Evolutionary conservation across 2,113 vertebrate species (phyloP).

Genomic region (Stercorarius parasiticus): DNA sequence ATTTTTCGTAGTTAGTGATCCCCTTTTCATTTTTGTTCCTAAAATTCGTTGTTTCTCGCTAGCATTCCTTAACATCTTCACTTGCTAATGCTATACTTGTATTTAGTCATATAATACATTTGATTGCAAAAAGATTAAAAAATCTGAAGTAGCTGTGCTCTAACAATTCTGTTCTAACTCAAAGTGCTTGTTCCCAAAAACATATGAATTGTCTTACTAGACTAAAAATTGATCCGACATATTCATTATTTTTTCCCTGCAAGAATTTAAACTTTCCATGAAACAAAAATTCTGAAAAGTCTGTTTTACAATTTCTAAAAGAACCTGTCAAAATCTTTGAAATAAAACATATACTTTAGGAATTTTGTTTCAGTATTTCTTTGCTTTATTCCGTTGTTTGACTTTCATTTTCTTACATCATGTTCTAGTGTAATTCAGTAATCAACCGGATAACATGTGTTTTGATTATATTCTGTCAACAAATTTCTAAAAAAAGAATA

Average conservation of each 20-base stretch:
- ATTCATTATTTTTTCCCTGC: accelerated
- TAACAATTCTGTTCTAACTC: neutral
- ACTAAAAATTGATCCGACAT: neutral
- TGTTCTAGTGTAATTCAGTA: neutral
- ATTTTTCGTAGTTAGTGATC: neutral
- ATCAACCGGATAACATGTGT: neutral
- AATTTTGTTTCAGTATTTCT: neutral
- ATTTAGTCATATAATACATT: neutral
- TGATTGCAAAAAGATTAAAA: neutral
- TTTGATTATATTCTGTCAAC: neutral
- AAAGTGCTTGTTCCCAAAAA: neutral
- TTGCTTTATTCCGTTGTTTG: neutral
- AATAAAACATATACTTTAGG: neutral
- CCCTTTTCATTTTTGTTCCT: neutral
- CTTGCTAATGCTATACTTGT: neutral
- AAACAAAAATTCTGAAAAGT: neutral
- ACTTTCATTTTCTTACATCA: neutral
- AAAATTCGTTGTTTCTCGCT: neutral
- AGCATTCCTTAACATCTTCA: neutral
- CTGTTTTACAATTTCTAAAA: neutral
- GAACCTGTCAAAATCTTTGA: neutral
- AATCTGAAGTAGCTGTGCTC: neutral
- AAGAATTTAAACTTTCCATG: neutral
- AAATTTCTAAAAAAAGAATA: neutral
- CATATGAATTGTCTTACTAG: neutral